Conservation (phyloP, 1,140 invertebrate species). For the Varroa destructor region DNA sequence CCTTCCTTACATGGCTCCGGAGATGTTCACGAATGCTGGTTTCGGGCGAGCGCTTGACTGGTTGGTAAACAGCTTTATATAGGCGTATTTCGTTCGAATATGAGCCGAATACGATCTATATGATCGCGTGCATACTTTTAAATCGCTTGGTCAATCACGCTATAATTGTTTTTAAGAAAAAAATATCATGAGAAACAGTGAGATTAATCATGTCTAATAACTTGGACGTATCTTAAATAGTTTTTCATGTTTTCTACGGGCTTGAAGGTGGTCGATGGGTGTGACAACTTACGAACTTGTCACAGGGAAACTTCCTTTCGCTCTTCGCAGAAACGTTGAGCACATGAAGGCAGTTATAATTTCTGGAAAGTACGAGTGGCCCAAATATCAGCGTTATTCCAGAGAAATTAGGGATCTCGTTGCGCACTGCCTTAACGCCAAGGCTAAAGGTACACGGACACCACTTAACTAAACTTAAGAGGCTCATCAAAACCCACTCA, state of each 20-base stretch:
- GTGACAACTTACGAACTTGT: conserved; percentile 21
- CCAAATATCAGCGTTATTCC: background rate
- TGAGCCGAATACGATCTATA: too few species aligned
- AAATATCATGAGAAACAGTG: too few species aligned
- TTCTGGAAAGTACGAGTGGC: conserved; percentile 9
- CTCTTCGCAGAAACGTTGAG: background rate
- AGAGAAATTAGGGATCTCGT: background rate
- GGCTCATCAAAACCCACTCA: too few species aligned
- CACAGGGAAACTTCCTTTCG: conserved; percentile 7
- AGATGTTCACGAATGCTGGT: conserved; percentile 15
- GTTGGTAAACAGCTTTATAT: background rate
- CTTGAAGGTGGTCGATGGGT: conserved; percentile 4
- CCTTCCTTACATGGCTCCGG: conserved; percentile 5
- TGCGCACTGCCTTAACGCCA: background rate
- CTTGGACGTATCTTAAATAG: too few species aligned
- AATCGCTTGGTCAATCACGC: too few species aligned
- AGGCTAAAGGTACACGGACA: background rate
- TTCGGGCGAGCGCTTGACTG: conserved; percentile 17
- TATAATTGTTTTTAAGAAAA: too few species aligned
- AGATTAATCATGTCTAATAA: too few species aligned
- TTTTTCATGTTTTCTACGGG: too few species aligned
- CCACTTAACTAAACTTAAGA: background rate
- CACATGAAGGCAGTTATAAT: background rate
- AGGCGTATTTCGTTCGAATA: too few species aligned
- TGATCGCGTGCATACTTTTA: too few species aligned